Evolutionary conservation across 1,140 invertebrate species (phyloP), one percentile per base, ranked within the genome.

Genomic region (Tetragonula clypearis): DNA sequence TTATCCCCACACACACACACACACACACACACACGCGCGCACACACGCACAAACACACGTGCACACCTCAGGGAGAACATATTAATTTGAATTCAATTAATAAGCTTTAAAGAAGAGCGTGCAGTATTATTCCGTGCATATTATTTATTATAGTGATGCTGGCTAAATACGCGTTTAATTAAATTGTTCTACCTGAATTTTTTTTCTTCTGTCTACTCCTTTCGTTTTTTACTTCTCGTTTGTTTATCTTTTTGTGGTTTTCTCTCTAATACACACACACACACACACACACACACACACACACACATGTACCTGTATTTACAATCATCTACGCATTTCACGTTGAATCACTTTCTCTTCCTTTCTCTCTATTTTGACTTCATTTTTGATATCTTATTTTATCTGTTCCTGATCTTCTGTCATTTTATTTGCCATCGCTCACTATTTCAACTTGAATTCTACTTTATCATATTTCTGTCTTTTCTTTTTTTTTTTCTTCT

Each of bases 21-120:
- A 26, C 23, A 26, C 14, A 30, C 53, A 85, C 62, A 55, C 35
- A 35, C 35, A 35, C 35, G 3, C 35, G 0, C 35, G 62, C 73
- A 65, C 75, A 86, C 88, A 87, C 83, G 89, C 84, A 35, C 90
- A 35, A 1, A 35, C 30, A 62, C 73, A 69, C 75, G 86, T 89
- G 89, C 83, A 91, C 84, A 35, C 90, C 76, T 90, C 78, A n/a
- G 75, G 68, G 79, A 79, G 76, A 84, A 78, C 41, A 66, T 49
- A 30, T 58, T 68, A 14, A 23, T 17, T 30, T 26, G 9, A 30
- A 72, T 85, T 11, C 8, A 1, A 35, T 19, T 30, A 41, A 21
- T 69, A 9, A 30, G 5, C 12, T 72, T n/a, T 49, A 49, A 41
- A 23, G 23, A 72, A 49, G 30, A 15, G 0, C 41, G 12, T 15